Percentiles rank a stretch among this genome's conserved stretches.
These are phyloP conservation scores for Drosophila nasuta DNA, from an alignment of 1,140 invertebrate species.

Conservation along the genomic window DNA sequence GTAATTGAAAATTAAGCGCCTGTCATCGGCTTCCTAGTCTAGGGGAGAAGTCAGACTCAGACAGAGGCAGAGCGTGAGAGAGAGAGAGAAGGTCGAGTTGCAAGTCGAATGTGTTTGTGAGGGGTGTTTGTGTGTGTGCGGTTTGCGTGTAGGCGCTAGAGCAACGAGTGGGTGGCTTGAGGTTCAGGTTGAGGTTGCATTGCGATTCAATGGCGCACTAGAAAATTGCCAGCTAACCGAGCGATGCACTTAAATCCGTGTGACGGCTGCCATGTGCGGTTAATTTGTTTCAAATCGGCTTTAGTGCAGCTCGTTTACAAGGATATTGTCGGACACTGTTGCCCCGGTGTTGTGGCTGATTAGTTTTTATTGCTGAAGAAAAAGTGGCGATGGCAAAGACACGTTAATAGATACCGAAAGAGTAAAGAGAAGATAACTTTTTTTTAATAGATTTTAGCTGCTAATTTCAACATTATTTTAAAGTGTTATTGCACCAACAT, in stretches of 20 bases:
- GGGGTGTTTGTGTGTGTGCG: background rate
- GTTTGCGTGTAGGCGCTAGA: background rate
- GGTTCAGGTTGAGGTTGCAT: slow-evolving; percentile 17
- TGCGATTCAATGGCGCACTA: slow-evolving; percentile 55
- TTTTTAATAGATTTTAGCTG: no score
- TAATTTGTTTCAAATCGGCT: slow-evolving; percentile 77
- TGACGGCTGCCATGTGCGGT: slow-evolving; percentile 68
- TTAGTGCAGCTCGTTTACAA: slow-evolving; percentile 6
- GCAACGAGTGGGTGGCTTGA: slow-evolving; percentile 6
- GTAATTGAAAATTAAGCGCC: slow-evolving; percentile 77
- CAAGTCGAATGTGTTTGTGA: slow-evolving; percentile 10
- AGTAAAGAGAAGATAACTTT: no score
- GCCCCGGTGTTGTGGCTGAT: slow-evolving; percentile 19
- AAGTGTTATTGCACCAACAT: no score
- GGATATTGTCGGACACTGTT: background rate
- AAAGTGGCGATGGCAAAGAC: background rate
- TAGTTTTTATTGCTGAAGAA: slow-evolving; percentile 33
- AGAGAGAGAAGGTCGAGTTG: background rate
- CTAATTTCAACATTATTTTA: no score
- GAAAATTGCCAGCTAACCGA: slow-evolving; percentile 69
- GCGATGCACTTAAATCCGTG: slow-evolving; percentile 67
- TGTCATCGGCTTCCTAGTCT: slow-evolving; percentile 51
- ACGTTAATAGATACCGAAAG: background rate
- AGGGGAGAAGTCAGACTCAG: background rate
- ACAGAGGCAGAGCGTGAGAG: no score